Percentiles rank a stretch among this genome's conserved stretches.
phyloP scores from a whole-genome alignment of 1,140 invertebrate species.

The Phymastichus coffea region DNA sequence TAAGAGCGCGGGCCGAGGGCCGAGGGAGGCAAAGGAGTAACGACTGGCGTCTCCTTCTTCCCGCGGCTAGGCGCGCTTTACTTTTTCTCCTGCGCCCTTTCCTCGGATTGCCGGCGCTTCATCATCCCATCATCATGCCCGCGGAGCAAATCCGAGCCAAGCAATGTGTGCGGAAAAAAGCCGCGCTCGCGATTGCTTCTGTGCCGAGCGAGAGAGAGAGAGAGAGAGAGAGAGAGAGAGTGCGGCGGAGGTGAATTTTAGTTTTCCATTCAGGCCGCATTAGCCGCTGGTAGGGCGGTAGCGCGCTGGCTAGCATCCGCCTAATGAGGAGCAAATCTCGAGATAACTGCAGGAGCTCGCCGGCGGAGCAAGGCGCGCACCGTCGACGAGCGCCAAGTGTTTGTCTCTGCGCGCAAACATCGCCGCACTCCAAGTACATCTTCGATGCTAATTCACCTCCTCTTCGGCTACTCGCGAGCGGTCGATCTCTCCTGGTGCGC shows the following conservation, averaged over 20 bases:
- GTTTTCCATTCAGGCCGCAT: constrained; percentile 2
- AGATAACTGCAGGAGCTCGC: constrained; percentile 40
- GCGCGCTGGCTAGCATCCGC: not conserved
- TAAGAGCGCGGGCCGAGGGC: too few relatives aligned
- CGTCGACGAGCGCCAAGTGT: too few relatives aligned
- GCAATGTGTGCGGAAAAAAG: constrained; percentile 33
- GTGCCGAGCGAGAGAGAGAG: too few relatives aligned
- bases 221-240: too few relatives aligned
- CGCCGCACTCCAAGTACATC: constrained; percentile 1
- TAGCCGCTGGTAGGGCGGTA: too few relatives aligned
- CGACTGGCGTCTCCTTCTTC: not conserved
- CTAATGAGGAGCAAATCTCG: constrained; percentile 46
- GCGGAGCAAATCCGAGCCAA: constrained; percentile 27
- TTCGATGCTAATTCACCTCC: constrained; percentile 29
- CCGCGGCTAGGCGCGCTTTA: not conserved
- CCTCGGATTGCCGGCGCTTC: constrained; percentile 18
- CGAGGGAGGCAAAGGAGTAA: not conserved
- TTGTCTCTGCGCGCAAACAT: constrained; percentile 26
- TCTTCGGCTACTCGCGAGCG: too few relatives aligned
- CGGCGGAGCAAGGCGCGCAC: constrained; percentile 27
- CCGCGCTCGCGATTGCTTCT: constrained; percentile 31
- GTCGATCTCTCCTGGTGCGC: too few relatives aligned
- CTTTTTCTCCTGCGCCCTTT: constrained; percentile 21
- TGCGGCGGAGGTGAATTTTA: too few relatives aligned
- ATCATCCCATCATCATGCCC: constrained; percentile 28